Base-by-base conservation (phyloP, 2,113 vertebrate species). In the Brienomyrus brachyistius region DNA sequence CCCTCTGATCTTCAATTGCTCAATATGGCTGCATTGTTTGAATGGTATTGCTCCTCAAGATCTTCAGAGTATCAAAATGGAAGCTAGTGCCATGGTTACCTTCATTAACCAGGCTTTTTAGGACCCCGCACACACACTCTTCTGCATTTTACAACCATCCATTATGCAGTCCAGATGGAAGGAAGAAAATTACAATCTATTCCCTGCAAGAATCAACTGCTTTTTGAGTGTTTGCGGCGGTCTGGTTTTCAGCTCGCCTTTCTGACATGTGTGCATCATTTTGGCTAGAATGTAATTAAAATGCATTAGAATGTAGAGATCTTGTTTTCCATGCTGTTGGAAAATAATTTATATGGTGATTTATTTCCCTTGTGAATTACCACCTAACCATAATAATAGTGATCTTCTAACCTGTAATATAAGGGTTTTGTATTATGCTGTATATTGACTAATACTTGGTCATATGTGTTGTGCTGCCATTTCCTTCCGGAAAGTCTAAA, bases 1-100 rank as follows among this genome's bases (percentile, higher is more conserved):
- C 88, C 90, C 89, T 59, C 48, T 89, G 47, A 47, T 86, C 91
- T 88, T 59, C 43, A 89, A n/a, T 89, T 91, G 89, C 74, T 31
- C 87, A 43, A 2, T 27, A 90, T 91, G 84, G 90, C 87, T 91
- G 45, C 85, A 88, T 27, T 92, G 91, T 88, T 92, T 93, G 92
- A 89, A 87, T 90, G 88, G 88, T 89, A 91, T 92, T 92, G 51
- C 51, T 90, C 91, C 74, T 70, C 47, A 88, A 84, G 89, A 48
- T 83, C 80, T 59, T 83, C 90, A 86, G 62, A 89, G 5, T 35
- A 59, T 66, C 27, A 62, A 88, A 89, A 87, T 0, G 0, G 35
- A 87, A 90, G 31, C 90, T 84, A 89, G 52, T 90, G 90, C 90
- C 89, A 85, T 92, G 88, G 92, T 92, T 93, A 92, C 88, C 89